Conservation (phyloP, 1,140 invertebrate genomes). For the Maniola jurtina region DNA sequence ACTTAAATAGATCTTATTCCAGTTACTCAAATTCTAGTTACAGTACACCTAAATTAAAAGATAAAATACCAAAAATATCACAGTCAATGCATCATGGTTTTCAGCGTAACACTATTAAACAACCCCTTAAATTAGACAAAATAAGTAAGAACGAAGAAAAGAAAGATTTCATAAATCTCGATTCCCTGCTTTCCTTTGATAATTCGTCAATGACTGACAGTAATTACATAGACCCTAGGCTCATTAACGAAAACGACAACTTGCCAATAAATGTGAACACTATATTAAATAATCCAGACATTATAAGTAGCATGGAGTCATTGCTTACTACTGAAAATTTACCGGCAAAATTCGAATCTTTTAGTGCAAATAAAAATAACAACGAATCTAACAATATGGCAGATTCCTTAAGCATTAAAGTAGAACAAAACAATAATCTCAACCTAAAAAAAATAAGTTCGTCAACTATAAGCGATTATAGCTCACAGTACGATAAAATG, state of each 20-base stretch:
- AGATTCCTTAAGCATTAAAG: slow-evolving; percentile 42
- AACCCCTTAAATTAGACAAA: slow-evolving; percentile 71
- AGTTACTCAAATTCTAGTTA: slow-evolving; percentile 66
- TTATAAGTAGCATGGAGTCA: slow-evolving; percentile 75
- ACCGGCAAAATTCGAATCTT: slow-evolving; percentile 70
- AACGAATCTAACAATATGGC: slow-evolving; percentile 35
- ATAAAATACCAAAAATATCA: slow-evolving; percentile 72
- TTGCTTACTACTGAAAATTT: slow-evolving; percentile 70
- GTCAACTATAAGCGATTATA: slow-evolving; percentile 65
- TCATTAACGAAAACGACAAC: slow-evolving; percentile 75
- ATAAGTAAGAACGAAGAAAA: slow-evolving; percentile 64
- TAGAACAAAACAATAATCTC: slow-evolving; percentile 56
- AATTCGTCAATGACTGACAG: slow-evolving; percentile 71
- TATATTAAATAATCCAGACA: slow-evolving; percentile 71
- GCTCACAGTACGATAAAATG: slow-evolving; percentile 74
- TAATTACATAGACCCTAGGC: slow-evolving; percentile 71
- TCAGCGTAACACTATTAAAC: slow-evolving; percentile 63
- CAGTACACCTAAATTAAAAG: slow-evolving; percentile 70
- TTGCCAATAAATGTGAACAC: slow-evolving; percentile 72
- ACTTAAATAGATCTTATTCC: slow-evolving; percentile 68
- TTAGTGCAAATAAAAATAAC: slow-evolving; percentile 52
- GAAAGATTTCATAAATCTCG: slow-evolving; percentile 67
- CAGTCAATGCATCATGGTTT: slow-evolving; percentile 74
- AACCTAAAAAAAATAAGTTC: slow-evolving; percentile 43
- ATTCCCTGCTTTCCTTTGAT: slow-evolving; percentile 60